Percentiles rank a stretch among this genome's conserved stretches.
Conservation (phyloP, 2,888 invertebrate species). For the Lomographa bimaculata region DNA sequence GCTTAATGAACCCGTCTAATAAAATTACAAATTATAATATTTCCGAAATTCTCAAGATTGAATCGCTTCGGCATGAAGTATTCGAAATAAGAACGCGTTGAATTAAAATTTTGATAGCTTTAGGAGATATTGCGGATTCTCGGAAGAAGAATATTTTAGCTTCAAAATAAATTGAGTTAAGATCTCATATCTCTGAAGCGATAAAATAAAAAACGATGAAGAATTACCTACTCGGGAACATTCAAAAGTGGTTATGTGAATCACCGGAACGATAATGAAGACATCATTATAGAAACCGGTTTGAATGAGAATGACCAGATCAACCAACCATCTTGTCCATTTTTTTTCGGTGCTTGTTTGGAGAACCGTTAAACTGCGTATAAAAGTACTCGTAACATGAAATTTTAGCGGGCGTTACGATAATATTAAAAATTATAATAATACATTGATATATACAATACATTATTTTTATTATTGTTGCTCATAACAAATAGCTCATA, state of each 20-base stretch:
- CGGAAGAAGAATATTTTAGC: constrained; percentile 6
- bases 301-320: constrained; percentile 47
- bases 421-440: background rate
- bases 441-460: no score
- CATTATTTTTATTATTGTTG: no score
- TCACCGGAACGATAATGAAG: constrained; percentile 69
- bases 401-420: no score
- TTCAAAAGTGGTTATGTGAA: constrained; percentile 57
- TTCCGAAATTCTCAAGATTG: constrained; percentile 48
- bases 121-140: constrained; percentile 17
- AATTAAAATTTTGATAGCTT: constrained; percentile 28
- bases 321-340: constrained; percentile 34
- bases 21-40: constrained; percentile 55
- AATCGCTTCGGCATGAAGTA: constrained; percentile 23
- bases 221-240: constrained; percentile 36
- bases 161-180: constrained; percentile 9
- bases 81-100: constrained; percentile 18
- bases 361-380: constrained; percentile 4
- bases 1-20: constrained; percentile 66
- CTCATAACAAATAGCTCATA: no score
- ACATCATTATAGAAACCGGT: constrained; percentile 75
- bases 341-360: constrained; percentile 8
- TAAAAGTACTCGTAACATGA: background rate
- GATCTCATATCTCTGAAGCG: constrained; percentile 6
- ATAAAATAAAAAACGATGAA: constrained; percentile 35